Conservation (phyloP, 2,888 invertebrate species). For the Parascotia fuliginaria region DNA sequence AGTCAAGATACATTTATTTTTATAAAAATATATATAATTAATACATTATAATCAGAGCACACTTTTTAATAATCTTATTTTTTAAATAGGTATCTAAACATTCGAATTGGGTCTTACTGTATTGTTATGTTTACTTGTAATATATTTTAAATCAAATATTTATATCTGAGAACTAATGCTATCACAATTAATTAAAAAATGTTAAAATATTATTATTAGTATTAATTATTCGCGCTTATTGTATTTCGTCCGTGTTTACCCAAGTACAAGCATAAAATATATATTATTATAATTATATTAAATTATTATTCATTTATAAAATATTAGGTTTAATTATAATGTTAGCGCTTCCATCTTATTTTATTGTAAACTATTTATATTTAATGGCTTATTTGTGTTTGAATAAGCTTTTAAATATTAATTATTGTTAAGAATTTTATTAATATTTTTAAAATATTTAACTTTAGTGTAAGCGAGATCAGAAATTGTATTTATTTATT, state of each 20-base stretch:
- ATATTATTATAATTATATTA: not conserved
- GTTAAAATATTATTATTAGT: not conserved
- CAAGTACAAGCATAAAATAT: constrained; percentile 19
- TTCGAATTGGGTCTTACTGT: no score
- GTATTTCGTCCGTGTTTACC: constrained; percentile 37
- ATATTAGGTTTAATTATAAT: constrained; percentile 29
- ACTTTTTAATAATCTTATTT: not conserved
- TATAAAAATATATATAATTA: not conserved
- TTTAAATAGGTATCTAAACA: no score
- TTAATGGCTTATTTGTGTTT: constrained; percentile 20
- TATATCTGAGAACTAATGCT: no score
- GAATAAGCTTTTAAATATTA: constrained; percentile 22
- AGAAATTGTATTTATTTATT: constrained; percentile 55
- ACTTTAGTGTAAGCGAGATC: constrained; percentile 30
- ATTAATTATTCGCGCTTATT: constrained; percentile 32
- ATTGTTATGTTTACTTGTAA: no score
- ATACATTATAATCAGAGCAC: not conserved
- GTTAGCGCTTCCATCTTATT: constrained; percentile 53
- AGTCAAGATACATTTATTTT: not conserved
- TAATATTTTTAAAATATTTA: constrained; percentile 34
- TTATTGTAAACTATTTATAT: constrained; percentile 32
- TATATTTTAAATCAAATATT: no score
- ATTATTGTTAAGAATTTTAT: constrained; percentile 30
- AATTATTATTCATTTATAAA: constrained; percentile 17
- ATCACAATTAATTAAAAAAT: not conserved